Percentiles rank a stretch among this genome's conserved stretches.
Evolutionary conservation across 2,888 invertebrate genomes (phyloP).

Genomic region (Cantharis rustica): DNA sequence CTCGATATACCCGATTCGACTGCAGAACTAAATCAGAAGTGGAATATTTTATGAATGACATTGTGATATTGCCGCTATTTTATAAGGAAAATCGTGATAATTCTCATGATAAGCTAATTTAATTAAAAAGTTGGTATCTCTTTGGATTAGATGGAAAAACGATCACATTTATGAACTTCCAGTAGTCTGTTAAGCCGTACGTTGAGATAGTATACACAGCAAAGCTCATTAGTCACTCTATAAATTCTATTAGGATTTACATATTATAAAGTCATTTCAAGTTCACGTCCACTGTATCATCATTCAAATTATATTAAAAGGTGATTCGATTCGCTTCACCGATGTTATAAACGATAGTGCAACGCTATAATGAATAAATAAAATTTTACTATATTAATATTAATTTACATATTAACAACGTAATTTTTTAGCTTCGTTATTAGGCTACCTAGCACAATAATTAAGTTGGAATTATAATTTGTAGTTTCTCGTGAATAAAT

Average conservation of each 20-base stretch:
- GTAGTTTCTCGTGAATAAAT: background rate
- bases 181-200: background rate
- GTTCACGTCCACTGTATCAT: conserved; percentile 16
- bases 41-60: background rate
- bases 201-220: conserved; percentile 4
- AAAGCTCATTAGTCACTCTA: conserved; percentile 15
- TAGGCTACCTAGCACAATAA: background rate
- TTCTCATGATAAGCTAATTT: background rate
- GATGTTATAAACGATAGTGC: background rate
- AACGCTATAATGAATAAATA: background rate
- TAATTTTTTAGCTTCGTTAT: background rate
- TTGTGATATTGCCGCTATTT: background rate
- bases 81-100: background rate
- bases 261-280: conserved; percentile 10
- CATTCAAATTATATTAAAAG: conserved; percentile 13
- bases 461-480: background rate
- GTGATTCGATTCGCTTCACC: conserved; percentile 3
- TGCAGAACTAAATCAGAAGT: background rate
- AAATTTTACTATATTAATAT: conserved; percentile 1
- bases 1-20: background rate
- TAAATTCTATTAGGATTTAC: conserved; percentile 16
- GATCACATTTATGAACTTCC: background rate
- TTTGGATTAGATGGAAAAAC: background rate
- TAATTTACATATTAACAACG: conserved; percentile 12
- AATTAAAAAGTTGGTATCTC: background rate